Base-by-base conservation (phyloP, 2,888 invertebrate genomes). In the Nesidiocoris tenuis region DNA sequence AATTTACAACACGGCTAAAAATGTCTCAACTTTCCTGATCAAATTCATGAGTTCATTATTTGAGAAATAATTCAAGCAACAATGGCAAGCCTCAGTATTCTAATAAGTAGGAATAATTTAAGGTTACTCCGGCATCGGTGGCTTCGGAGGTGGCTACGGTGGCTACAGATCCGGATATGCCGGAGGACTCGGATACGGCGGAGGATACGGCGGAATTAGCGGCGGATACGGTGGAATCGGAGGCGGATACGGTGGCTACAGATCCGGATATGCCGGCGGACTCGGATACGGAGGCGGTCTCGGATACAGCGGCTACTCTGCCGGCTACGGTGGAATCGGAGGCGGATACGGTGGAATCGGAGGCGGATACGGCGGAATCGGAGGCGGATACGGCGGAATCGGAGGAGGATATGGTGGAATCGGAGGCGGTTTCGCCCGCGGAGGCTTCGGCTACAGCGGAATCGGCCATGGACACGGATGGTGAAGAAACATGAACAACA, bases 71-170 rank as follows among this genome's bases (percentile, higher is more conserved):
- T n/a, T n/a, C n/a, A n/a, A n/a, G n/a, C n/a, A n/a, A n/a, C n/a
- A n/a, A n/a, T n/a, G n/a, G n/a, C n/a, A n/a, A n/a, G n/a, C n/a
- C n/a, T n/a, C n/a, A n/a, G n/a, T n/a, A n/a, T n/a, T n/a, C n/a
- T n/a, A n/a, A n/a, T n/a, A n/a, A n/a, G n/a, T n/a, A n/a, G n/a
- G n/a, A n/a, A n/a, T n/a, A n/a, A n/a, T n/a, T n/a, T 71, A 21
- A 61, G 61, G 25, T 54, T 18, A n/a, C n/a, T 12, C 7, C n/a
- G 7, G 59, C 17, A 7, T 59, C 7, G 66, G 24, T 17, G 66
- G 66, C 18, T n/a, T 3, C 22, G 74, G 66, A 74, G 63, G 63
- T 16, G 72, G 72, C 21, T n/a, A 19, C n/a, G 22, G 63, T n/a
- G 16, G 22, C 63, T 18, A 22, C 18, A n/a, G 63, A 18, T 19